phyloP scores from a whole-genome alignment of 2,888 invertebrate genomes.

The Andrena chrysosceles region DNA sequence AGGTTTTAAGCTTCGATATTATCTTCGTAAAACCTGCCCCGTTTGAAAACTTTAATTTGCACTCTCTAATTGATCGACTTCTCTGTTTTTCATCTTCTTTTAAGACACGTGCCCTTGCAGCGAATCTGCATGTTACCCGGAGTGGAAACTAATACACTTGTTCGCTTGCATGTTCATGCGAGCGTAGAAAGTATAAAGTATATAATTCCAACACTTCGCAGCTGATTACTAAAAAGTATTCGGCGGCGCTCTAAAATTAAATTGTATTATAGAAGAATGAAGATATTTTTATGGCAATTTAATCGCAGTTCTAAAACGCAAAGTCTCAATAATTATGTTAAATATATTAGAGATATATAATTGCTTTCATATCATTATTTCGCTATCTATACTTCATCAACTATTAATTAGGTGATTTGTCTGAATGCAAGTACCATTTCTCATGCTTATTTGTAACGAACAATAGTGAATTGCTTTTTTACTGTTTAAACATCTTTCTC shows the following conservation, averaged over 20 bases:
- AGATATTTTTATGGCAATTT: slow-evolving; percentile 54
- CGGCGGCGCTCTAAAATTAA: slow-evolving; percentile 5
- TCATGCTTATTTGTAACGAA: slow-evolving; percentile 31
- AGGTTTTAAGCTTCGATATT: slow-evolving; percentile 48
- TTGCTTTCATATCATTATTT: slow-evolving; percentile 51
- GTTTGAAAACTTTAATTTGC: slow-evolving; percentile 34
- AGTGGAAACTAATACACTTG: slow-evolving; percentile 29
- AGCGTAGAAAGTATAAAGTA: slow-evolving; percentile 27
- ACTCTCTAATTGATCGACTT: slow-evolving; percentile 18
- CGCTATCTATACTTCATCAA: slow-evolving; percentile 36
- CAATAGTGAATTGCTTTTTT: slow-evolving; percentile 20
- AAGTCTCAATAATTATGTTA: slow-evolving; percentile 40
- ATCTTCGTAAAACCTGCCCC: slow-evolving; percentile 14
- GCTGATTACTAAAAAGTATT: slow-evolving; percentile 14
- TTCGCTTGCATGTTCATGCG: slow-evolving; percentile 12
- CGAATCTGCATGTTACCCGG: slow-evolving; percentile 23
- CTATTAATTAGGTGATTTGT: slow-evolving; percentile 46
- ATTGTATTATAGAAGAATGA: slow-evolving; percentile 42
- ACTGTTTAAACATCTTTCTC: slow-evolving; percentile 16
- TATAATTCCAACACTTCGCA: slow-evolving; percentile 25
- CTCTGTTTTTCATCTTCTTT: slow-evolving; percentile 19
- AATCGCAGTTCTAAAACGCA: slow-evolving; percentile 26
- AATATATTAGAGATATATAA: slow-evolving; percentile 41
- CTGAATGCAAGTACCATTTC: slow-evolving; percentile 30
- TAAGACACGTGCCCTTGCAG: slow-evolving; percentile 15